Evolutionary conservation across 2,888 invertebrate species (phyloP).

Genomic region (Pardosa pseudoannulata): DNA sequence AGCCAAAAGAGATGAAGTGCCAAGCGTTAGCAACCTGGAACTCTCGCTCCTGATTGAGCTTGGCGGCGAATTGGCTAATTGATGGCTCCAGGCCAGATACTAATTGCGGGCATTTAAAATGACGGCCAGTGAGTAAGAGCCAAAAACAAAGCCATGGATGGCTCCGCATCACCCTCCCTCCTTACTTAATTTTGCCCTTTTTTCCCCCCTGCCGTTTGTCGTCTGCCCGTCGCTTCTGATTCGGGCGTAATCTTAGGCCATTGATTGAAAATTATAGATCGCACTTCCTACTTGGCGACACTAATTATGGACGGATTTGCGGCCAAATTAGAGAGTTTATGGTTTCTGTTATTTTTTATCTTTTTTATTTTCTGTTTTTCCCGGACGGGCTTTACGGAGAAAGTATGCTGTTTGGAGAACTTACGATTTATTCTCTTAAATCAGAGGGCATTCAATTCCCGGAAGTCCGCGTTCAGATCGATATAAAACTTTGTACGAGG

Average conservation of each 20-base stretch:
- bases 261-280: conserved; percentile 66
- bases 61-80: conserved; percentile 65
- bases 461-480: background rate
- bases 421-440: background rate
- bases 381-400: background rate
- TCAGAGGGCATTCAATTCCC: background rate
- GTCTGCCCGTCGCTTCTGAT: conserved; percentile 20
- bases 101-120: conserved; percentile 66
- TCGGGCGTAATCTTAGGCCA: conserved; percentile 48
- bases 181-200: background rate
- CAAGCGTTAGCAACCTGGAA: background rate
- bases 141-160: conserved; percentile 56
- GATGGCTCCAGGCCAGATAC: conserved; percentile 62
- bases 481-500: background rate
- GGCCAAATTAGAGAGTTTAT: conserved; percentile 15
- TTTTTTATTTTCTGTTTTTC: background rate
- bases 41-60: background rate
- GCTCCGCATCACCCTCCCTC: background rate
- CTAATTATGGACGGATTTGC: conserved; percentile 44
- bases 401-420: background rate
- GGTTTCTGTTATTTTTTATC: background rate
- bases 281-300: conserved; percentile 44
- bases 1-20: background rate
- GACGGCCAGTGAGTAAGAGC: conserved; percentile 57
- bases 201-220: conserved; percentile 15